Conservation (phyloP, 2,113 vertebrate species). For the Mesoclemmys tuberculata region DNA sequence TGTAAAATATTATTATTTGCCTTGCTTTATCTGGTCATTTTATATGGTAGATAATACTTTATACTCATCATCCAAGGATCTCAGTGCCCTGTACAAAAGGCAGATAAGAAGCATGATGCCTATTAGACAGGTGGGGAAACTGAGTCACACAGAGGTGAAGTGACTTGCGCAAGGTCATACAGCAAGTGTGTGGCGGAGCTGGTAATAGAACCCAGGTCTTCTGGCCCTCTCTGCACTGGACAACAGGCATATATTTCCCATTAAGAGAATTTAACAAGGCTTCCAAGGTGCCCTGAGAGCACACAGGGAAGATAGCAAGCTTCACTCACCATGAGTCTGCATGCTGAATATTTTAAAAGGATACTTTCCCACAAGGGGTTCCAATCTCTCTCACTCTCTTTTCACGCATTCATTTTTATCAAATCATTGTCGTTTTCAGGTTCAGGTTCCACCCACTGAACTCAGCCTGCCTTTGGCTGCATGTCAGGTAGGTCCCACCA, state of each 20-base stretch:
- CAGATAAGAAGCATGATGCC: background rate
- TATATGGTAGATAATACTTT: background rate
- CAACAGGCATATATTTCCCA: background rate
- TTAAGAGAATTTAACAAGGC: background rate
- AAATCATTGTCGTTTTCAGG: slow-evolving; percentile 58
- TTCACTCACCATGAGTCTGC: slow-evolving; percentile 39
- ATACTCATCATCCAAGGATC: background rate
- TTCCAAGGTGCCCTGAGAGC: background rate
- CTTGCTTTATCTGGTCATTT: slow-evolving; percentile 22
- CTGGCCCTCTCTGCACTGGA: background rate
- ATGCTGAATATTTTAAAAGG: slow-evolving; percentile 32
- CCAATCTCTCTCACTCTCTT: slow-evolving; percentile 45
- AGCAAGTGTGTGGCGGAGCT: background rate
- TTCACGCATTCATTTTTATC: slow-evolving; percentile 72
- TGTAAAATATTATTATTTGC: background rate
- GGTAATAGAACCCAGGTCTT: background rate
- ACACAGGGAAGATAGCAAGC: background rate
- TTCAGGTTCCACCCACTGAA: background rate
- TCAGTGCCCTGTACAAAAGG: background rate
- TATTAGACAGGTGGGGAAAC: background rate
- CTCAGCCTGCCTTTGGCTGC: slow-evolving; percentile 60
- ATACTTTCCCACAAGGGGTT: slow-evolving; percentile 10
- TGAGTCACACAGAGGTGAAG: background rate
- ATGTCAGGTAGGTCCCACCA: slow-evolving; percentile 64
- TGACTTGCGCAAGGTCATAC: background rate